Evolutionary conservation across 2,113 vertebrate species (phyloP), one percentile per base, ranked within the genome.

Genomic region (Canis aureus): DNA sequence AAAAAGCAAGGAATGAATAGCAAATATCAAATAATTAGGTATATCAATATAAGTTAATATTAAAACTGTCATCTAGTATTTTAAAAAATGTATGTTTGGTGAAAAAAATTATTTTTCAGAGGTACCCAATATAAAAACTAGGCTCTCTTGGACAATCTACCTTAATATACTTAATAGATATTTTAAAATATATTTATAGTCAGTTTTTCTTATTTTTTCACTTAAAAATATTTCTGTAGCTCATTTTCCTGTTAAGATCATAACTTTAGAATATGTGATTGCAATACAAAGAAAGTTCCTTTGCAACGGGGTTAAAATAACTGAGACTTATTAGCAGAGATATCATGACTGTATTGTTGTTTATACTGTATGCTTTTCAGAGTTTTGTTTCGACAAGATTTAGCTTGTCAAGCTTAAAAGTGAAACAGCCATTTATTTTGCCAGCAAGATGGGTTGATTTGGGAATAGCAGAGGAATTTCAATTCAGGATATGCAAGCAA

Each of bases 241-340:
- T 78, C 22, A 38, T 71, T 84, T 94, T 91, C 60, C n/a, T 84
- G 7, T 79, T 87, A 71, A 88, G 67, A 83, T 83, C 2, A 19
- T 51, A 78, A 83, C 88, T 96, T 97, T 78, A 67, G 67, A 94
- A n/a, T 76, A 83, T 87, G 59, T 86, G 66, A 87, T 74, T 79
- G 32, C 32, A 1, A 71, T 55, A 69, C 49, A 83, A 92, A 83
- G 29, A 38, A 82, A 79, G 27, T 82, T 6, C 66, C 53, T 95
- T 82, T 78, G n/a, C 57, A 59, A 13, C 53, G 66, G 66, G 60
- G 43, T 79, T 89, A 93, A 81, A 91, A 74, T 82, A 89, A 64
- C 19, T 8, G 67, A 91, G 27, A 60, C 76, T 94, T 83, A 73
- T 81, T 87, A 89, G n/a, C 9, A 79, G 60, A 57, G 82, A 35